Percentiles rank a stretch among this genome's conserved stretches.
Conservation (phyloP, 2,113 vertebrate species). For the Melospiza melodia region DNA sequence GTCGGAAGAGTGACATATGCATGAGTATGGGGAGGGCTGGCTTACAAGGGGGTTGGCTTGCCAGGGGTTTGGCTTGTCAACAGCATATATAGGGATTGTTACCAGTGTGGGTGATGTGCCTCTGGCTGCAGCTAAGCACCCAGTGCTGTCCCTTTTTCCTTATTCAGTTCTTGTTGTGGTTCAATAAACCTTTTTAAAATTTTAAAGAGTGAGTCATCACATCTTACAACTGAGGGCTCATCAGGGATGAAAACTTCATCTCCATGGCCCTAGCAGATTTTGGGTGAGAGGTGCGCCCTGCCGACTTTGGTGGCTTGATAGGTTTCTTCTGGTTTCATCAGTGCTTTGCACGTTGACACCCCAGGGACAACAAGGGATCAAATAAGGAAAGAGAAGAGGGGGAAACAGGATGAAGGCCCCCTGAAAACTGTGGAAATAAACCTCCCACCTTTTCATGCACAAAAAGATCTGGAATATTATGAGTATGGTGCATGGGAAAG, state of each 20-base stretch:
- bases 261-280: not conserved
- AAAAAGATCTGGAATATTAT: not conserved
- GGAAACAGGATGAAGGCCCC: not conserved
- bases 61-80: not conserved
- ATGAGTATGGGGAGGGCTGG: not conserved
- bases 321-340: not conserved
- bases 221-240: not conserved
- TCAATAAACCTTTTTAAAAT: not conserved
- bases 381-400: not conserved
- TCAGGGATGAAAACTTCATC: not conserved
- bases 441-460: not conserved
- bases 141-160: accelerated
- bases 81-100: not conserved
- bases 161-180: not conserved
- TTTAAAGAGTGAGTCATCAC: not conserved
- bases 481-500: not conserved
- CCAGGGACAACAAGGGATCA: not conserved
- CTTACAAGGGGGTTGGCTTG: not conserved
- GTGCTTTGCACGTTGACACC: not conserved
- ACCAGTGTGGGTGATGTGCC: accelerated
- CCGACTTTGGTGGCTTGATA: not conserved
- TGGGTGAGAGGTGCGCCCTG: accelerated
- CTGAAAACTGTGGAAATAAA: not conserved
- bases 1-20: not conserved
- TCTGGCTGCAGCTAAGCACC: not conserved